phyloP scores from a whole-genome alignment of 2,888 invertebrate species.

The Dugesia japonica region DNA sequence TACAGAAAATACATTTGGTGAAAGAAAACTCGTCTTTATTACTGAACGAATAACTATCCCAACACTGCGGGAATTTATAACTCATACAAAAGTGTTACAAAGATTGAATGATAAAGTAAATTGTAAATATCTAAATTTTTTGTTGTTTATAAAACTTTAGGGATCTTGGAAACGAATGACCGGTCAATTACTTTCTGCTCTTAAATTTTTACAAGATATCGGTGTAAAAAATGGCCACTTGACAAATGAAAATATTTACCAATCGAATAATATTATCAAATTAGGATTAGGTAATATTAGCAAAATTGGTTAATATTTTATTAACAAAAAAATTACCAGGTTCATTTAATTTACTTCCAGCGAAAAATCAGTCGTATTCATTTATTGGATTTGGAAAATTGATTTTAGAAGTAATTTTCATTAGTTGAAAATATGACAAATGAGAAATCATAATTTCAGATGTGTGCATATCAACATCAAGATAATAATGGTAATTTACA shows the following conservation, averaged over 20 bases:
- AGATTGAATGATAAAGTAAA: background rate
- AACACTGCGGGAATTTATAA: background rate
- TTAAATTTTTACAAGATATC: background rate
- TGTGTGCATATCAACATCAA: background rate
- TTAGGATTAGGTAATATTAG: background rate
- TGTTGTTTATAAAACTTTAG: no score
- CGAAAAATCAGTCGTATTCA: background rate
- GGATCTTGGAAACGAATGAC: background rate
- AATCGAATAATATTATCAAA: background rate
- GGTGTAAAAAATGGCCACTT: background rate
- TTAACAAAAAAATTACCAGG: background rate
- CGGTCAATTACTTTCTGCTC: background rate
- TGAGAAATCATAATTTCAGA: background rate
- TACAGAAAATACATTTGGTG: background rate
- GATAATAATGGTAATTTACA: background rate
- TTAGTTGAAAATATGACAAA: no score
- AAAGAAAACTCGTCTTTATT: background rate
- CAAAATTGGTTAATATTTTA: background rate
- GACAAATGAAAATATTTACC: background rate
- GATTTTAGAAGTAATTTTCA: background rate
- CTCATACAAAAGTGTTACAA: background rate
- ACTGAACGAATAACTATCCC: background rate
- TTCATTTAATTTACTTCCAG: background rate
- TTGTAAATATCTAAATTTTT: no score
- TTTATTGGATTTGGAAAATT: background rate